phyloP scores from a whole-genome alignment of 1,140 invertebrate genomes.

The Leptonema lineaticorne region DNA sequence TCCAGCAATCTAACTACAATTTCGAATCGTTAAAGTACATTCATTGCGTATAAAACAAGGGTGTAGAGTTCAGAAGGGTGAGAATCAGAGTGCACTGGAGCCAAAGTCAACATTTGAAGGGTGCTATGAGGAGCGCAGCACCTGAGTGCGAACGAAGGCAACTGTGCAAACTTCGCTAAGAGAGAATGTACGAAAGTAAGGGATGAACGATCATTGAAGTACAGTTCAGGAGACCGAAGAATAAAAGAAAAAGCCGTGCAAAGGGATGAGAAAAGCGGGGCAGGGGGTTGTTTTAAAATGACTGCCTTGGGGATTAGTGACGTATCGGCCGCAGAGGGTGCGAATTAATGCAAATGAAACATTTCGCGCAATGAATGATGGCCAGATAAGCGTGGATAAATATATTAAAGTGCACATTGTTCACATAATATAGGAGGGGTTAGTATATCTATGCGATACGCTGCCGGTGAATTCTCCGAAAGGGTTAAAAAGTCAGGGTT shows the following conservation, averaged over 20 bases:
- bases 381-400: slow-evolving; percentile 34
- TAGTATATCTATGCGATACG: too few species aligned
- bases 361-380: slow-evolving; percentile 31
- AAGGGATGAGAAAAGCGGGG: neutral
- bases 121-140: neutral
- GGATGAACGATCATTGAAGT: too few species aligned
- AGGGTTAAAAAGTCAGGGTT: neutral
- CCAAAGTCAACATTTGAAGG: slow-evolving; percentile 8
- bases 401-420: slow-evolving; percentile 33
- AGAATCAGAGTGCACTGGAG: neutral
- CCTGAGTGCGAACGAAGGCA: slow-evolving; percentile 20
- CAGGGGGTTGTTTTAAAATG: neutral
- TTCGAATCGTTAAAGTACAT: too few species aligned
- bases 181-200: too few species aligned
- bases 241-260: neutral
- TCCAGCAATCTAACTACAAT: too few species aligned
- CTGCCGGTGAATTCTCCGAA: neutral
- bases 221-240: slow-evolving; percentile 4
- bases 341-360: slow-evolving; percentile 41
- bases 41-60: too few species aligned
- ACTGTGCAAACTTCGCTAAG: slow-evolving; percentile 26
- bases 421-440: neutral
- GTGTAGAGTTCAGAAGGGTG: neutral
- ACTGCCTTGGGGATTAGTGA: slow-evolving; percentile 15
- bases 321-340: slow-evolving; percentile 31